These are phyloP conservation scores for Teleiodes luculella DNA, from an alignment of 2,888 invertebrate species.

Conservation along the genomic window DNA sequence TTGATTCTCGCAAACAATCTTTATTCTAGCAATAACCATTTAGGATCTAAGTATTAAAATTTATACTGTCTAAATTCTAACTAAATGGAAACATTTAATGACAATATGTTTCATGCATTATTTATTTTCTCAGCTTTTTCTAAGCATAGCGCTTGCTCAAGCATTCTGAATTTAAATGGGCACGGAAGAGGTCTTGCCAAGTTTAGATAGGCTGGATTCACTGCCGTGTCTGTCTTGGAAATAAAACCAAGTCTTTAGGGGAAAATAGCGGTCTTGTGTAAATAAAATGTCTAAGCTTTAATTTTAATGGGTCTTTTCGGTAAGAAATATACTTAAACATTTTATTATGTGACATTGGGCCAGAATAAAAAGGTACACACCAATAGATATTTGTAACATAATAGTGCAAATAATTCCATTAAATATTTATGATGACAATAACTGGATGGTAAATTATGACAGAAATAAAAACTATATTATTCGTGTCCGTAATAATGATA, in stretches of 20 bases:
- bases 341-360: no score
- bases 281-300: no score
- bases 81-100: constrained; percentile 13
- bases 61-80: background rate
- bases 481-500: background rate
- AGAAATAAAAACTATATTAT: background rate
- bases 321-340: no score
- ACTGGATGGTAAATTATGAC: no score
- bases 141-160: constrained; percentile 3
- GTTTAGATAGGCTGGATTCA: constrained; percentile 27
- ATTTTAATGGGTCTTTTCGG: no score
- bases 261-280: background rate
- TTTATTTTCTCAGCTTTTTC: constrained; percentile 10
- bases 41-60: no score
- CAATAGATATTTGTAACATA: no score
- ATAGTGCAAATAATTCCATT: no score
- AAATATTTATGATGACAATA: no score
- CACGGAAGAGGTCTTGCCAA: constrained; percentile 33
- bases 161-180: constrained; percentile 27
- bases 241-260: background rate
- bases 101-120: constrained; percentile 19
- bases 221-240: constrained; percentile 9
- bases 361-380: no score
- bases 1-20: no score
- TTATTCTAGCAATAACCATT: no score